Conservation (phyloP, 2,113 vertebrate species). For the rat (Rattus norvegicus) region DNA sequence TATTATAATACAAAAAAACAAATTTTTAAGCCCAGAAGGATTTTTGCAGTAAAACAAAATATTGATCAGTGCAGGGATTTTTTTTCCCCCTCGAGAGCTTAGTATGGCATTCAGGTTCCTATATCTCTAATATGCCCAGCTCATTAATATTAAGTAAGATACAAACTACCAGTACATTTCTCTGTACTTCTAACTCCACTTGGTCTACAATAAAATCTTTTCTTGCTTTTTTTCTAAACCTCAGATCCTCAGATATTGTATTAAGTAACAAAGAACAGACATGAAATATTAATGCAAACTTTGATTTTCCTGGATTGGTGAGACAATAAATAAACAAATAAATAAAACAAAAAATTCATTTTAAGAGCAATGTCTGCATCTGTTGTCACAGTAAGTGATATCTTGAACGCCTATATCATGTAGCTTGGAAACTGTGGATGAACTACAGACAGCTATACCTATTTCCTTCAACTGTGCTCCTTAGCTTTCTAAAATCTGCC, state of each 20-base stretch:
- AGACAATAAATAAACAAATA: not conserved
- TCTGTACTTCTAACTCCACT: constrained; percentile 54
- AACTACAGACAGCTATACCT: not conserved
- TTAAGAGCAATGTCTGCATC: not conserved
- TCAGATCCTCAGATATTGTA: not conserved
- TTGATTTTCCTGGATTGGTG: constrained; percentile 10
- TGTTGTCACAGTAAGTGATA: not conserved
- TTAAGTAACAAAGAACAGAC: constrained; percentile 10
- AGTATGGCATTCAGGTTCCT: constrained; percentile 75
- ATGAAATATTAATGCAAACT: not conserved
- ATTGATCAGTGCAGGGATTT: constrained; percentile 77
- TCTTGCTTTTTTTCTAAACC: constrained; percentile 45
- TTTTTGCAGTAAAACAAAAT: constrained; percentile 84
- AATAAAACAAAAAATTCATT: constrained; percentile 16
- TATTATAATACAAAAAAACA: constrained; percentile 85
- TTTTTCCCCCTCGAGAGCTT: constrained; percentile 80
- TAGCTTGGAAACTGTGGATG: not conserved
- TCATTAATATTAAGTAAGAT: constrained; percentile 81
- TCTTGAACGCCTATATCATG: not conserved
- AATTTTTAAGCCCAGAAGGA: constrained; percentile 86
- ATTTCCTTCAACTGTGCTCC: not conserved
- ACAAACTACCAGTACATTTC: constrained; percentile 63
- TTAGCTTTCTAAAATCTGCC: not conserved
- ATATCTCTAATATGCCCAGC: constrained; percentile 78
- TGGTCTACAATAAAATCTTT: constrained; percentile 34